Evolutionary conservation across 2,888 invertebrate genomes (phyloP), one percentile per base, ranked within the genome.

Genomic region (Caenorhabditis japonica): DNA sequence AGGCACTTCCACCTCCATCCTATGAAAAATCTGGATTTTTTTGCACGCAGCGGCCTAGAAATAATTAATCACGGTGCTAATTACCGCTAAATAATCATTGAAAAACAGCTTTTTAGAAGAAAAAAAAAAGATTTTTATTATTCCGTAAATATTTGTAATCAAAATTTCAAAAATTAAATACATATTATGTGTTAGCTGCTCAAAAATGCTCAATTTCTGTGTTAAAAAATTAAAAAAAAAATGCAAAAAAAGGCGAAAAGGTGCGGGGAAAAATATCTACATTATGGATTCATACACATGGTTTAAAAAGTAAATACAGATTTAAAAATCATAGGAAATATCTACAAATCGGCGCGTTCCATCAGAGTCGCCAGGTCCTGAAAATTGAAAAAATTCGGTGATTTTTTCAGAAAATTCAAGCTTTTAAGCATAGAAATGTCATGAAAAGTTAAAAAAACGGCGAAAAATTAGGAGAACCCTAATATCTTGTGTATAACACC

Each of bases 361-460:
- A 81, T 55, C 2, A 80, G 43, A 4, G 81, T 81, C 43, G 77
- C 77, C 17, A 81, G 68, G 41, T 81, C 79, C 79, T 79, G 56
- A 47, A 76, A 55, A 30, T 25, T 30, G n/a, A n/a, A n/a, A n/a
- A n/a, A n/a, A n/a, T n/a, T n/a, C n/a, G n/a, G n/a, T 19, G 23
- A 39, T 21, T 36, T 19, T 43, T 43, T 4, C 21, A 8, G 13
- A 17, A 21, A 43, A 41, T 41, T n/a, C 4, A 15, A 19, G n/a
- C 7, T n/a, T n/a, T n/a, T n/a, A n/a, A n/a, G n/a, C n/a, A n/a
- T n/a, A n/a, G n/a, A n/a, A n/a, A n/a, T n/a, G n/a, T n/a, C n/a
- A n/a, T n/a, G n/a, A n/a, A n/a, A n/a, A n/a, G n/a, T n/a, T n/a
- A n/a, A n/a, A n/a, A n/a, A n/a, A n/a, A n/a, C n/a, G n/a, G n/a